These are phyloP conservation scores for Axis porcinus DNA, from an alignment of 2,113 vertebrate genomes.

Conservation along the genomic window DNA sequence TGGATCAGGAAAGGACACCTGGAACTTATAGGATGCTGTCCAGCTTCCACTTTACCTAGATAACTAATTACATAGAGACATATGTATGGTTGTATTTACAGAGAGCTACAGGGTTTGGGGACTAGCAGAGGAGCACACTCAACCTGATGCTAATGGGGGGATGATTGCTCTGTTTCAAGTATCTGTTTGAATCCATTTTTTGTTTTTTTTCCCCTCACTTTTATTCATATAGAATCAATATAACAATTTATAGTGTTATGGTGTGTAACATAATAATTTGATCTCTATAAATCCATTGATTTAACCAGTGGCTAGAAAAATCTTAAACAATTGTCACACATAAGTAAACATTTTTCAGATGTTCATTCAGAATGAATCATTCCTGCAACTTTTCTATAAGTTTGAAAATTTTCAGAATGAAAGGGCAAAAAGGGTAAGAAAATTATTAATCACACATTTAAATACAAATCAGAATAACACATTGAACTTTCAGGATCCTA, in stretches of 20 bases:
- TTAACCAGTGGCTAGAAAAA: background rate
- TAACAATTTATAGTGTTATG: background rate
- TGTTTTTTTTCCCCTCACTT: background rate
- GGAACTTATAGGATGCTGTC: background rate
- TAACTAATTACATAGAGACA: background rate
- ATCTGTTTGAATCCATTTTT: background rate
- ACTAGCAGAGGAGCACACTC: background rate
- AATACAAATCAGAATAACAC: background rate
- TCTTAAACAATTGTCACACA: background rate
- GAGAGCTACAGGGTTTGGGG: background rate
- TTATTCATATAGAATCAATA: background rate
- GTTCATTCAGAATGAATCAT: background rate
- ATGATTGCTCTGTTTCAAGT: background rate
- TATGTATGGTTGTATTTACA: background rate
- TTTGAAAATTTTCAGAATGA: background rate
- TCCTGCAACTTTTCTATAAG: background rate
- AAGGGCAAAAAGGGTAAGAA: background rate
- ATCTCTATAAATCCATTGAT: background rate
- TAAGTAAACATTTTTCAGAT: background rate
- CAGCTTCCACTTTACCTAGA: background rate
- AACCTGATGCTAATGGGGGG: background rate
- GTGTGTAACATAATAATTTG: background rate
- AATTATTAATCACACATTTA: background rate
- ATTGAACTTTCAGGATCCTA: background rate
- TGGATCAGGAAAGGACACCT: background rate